Conservation (phyloP, 2,113 vertebrate genomes). For the Rissa tridactyla region DNA sequence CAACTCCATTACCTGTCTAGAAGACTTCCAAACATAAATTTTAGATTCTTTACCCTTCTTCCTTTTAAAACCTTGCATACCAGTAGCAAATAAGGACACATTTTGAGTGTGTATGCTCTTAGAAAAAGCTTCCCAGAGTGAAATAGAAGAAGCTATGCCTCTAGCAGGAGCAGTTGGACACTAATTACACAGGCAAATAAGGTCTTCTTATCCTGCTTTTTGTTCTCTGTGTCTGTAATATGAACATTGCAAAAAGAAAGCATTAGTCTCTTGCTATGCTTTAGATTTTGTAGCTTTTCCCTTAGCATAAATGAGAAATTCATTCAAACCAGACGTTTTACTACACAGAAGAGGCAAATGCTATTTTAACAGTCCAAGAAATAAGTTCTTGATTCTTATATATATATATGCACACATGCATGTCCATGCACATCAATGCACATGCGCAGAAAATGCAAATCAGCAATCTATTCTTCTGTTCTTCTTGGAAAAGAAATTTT, state of each 20-base stretch:
- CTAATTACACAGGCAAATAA: neutral
- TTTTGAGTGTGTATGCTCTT: neutral
- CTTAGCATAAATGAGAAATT: neutral
- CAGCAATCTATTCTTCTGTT: neutral
- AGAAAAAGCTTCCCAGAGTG: neutral
- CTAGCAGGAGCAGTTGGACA: neutral
- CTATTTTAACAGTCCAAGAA: neutral
- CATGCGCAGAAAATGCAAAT: neutral
- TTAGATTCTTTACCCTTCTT: neutral
- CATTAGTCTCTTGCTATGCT: neutral
- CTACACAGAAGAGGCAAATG: neutral
- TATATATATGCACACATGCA: fast-evolving
- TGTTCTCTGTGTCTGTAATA: neutral
- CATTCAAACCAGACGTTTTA: neutral
- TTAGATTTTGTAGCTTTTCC: neutral
- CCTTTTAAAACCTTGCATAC: neutral
- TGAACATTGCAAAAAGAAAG: neutral
- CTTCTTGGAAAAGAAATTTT: neutral
- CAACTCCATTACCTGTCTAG: neutral
- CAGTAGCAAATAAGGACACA: neutral
- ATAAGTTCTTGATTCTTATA: neutral
- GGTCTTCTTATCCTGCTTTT: neutral
- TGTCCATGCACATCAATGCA: neutral
- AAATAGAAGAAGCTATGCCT: neutral
- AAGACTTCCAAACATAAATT: neutral